phyloP scores from a whole-genome alignment of 2,888 invertebrate genomes.

The Tupiocoris notatus region DNA sequence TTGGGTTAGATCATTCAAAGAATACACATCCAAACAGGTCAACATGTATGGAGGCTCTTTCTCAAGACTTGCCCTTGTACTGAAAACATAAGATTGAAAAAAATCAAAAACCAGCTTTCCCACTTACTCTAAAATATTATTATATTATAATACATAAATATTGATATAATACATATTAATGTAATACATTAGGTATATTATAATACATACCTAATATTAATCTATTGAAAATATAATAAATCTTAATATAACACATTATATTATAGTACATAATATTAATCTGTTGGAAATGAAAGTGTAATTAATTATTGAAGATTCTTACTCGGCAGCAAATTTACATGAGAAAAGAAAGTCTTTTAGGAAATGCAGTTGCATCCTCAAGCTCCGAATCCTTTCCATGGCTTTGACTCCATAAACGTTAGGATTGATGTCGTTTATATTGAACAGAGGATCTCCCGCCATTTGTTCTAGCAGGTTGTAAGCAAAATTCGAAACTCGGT shows the following conservation, averaged over 20 bases:
- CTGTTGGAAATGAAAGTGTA: not conserved
- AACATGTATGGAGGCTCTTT: conserved; percentile 62
- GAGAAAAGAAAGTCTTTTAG: conserved; percentile 69
- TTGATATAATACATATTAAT: too few relatives aligned
- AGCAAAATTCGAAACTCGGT: conserved; percentile 79
- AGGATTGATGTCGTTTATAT: conserved; percentile 69
- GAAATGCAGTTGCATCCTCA: conserved; percentile 66
- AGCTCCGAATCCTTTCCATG: conserved; percentile 62
- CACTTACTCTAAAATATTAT: too few relatives aligned
- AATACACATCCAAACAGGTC: conserved; percentile 68
- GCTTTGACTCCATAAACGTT: conserved; percentile 64
- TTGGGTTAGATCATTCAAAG: conserved; percentile 68
- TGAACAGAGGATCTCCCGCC: conserved; percentile 73
- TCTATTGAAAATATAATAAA: too few relatives aligned
- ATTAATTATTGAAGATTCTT: conserved; percentile 51
- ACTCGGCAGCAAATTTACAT: conserved; percentile 68
- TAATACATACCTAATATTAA: too few relatives aligned
- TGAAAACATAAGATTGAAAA: too few relatives aligned
- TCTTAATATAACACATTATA: too few relatives aligned
- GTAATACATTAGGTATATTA: too few relatives aligned
- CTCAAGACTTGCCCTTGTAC: conserved; percentile 53
- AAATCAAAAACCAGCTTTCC: too few relatives aligned
- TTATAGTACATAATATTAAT: not conserved
- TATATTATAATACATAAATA: too few relatives aligned
- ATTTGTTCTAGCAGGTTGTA: conserved; percentile 73